Base-by-base conservation (phyloP, 2,888 invertebrate species). In the Neoaliturus tenellus region DNA sequence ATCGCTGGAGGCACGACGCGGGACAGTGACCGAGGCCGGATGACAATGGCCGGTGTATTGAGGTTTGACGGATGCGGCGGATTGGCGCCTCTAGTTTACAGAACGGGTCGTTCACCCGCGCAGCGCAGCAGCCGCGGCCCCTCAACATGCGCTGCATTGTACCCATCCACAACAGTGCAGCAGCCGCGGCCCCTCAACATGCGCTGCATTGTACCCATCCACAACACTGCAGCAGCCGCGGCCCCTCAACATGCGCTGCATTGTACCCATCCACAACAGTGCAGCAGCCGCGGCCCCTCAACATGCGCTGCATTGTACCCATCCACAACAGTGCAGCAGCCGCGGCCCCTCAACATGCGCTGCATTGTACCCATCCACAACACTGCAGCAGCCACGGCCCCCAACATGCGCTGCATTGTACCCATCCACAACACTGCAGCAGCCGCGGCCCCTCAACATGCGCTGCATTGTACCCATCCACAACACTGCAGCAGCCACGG, bases 61-160 rank as follows among this genome's bases (percentile, higher is more conserved):
- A 25, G 73, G 23, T 44, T 41, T 44, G 73, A 44, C 48, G 44
- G 78, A 20, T n/a, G 39, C 28, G 14, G 28, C 20, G 75, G 51
- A 55, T 78, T 78, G 78, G 78, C 78, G 78, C 78, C 55, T 55
- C 17, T 55, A 33, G 78, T 78, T 78, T 78, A 55, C 78, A 51
- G 28, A 20, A 48, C 33, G 17, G 78, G 78, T 78, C 78, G 55
- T 78, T 78, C 23, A 75, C 75, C 75, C 39, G 69, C 1, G 23
- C n/a, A n/a, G 39, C 39, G 6, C 39, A 39, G 12, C 39, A 39
- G n/a, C 51, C n/a, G 51, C n/a, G n/a, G 51, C 20, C n/a, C n/a
- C 67, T 31, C 67, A 71, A 71, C 71, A 35, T 39, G 35, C 71
- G 12, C 35, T 20, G 71, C 35, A 20, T 71, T 71, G 71, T 17